Evolutionary conservation across 2,888 invertebrate species (phyloP), one percentile per base, ranked within the genome.

Genomic region (Mimachlamys varia): DNA sequence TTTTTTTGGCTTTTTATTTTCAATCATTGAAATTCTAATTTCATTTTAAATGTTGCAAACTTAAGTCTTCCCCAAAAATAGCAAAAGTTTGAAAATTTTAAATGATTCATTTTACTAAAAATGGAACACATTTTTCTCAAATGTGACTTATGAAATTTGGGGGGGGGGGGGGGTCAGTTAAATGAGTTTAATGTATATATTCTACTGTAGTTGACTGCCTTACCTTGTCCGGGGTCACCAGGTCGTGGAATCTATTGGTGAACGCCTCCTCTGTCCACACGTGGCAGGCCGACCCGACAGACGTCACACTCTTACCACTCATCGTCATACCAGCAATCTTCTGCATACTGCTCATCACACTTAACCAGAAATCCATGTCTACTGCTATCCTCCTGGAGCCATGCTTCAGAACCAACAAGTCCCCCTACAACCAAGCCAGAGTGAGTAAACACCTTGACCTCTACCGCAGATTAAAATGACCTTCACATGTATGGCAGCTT

Each of bases 231-330:
- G 37, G n/a, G 19, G 88, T 49, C 89, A 91, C 49, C 27, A 88
- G 76, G 17, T 37, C 88, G 19, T 92, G 49, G 27, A 92, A 62
- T 49, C 89, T 91, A 17, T 87, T 92, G 4, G 90, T 90, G 27
- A 93, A 38, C 4, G 91, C 90, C 10, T 93, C 90, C 22, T 89
- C 88, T 33, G 90, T 92, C 95, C 95, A 95, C 0, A 95, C 92
- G 76, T 93, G 92, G 33, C 94, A 93, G 12, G 55, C 92, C 27
- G 91, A 91, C 10, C 95, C 95, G 17, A 94, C 92, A 88, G 93
- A 91, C 0, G 94, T 92, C 22, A 93, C 93, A 58, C 91, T 90
- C 33, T 91, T 92, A 27, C 89, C 90, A 10, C 91, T 90, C 15
- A 94, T 89, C 19, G 91, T 88, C 90, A 93, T 91, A 3, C 92